These are phyloP conservation scores for Hemiscyllium ocellatum DNA, from an alignment of 2,113 vertebrate genomes.

Conservation along the genomic window DNA sequence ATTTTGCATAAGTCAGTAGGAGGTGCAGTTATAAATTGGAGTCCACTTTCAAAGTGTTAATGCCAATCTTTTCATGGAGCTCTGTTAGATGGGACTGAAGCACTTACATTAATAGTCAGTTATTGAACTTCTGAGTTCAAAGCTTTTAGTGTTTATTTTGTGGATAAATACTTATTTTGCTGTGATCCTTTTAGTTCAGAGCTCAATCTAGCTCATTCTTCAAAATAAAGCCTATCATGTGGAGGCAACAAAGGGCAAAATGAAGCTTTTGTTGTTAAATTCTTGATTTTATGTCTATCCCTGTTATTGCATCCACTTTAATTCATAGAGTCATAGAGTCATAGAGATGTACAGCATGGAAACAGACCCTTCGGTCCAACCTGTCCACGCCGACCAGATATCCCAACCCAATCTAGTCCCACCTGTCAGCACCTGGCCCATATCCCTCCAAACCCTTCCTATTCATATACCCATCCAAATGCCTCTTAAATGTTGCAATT, in stretches of 20 bases:
- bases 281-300: neutral
- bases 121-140: neutral
- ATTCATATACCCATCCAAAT: too few relatives aligned
- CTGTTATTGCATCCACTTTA: neutral
- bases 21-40: neutral
- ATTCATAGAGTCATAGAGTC: too few relatives aligned
- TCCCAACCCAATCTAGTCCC: too few relatives aligned
- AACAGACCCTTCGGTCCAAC: too few relatives aligned
- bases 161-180: neutral
- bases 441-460: too few relatives aligned
- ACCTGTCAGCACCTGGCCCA: too few relatives aligned
- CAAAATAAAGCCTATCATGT: neutral
- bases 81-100: conserved; percentile 4
- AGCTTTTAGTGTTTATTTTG: neutral
- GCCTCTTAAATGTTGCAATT: too few relatives aligned
- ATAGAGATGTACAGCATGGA: too few relatives aligned
- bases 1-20: neutral
- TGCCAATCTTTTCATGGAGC: neutral
- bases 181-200: neutral
- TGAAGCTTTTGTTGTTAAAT: neutral
- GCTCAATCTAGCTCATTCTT: neutral
- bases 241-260: neutral
- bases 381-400: too few relatives aligned
- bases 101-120: neutral
- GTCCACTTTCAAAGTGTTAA: neutral